Base-by-base conservation (phyloP, 1,140 invertebrate genomes). In the Stratiolaelaps scimitus region DNA sequence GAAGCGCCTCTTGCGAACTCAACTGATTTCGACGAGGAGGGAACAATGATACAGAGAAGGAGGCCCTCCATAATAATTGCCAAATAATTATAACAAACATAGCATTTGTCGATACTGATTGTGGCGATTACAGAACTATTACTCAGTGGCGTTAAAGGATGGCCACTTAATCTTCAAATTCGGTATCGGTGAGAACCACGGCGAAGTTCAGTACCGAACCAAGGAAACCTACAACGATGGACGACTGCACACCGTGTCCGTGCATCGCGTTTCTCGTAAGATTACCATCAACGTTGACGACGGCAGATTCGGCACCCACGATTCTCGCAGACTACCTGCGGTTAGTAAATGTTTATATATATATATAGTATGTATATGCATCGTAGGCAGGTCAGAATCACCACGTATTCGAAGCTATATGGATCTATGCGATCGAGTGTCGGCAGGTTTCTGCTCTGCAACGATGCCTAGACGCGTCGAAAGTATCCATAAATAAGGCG, bases 91-190 rank as follows among this genome's bases (percentile, higher is more conserved):
- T 40, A 40, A 40, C 5, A 10, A 40, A 40, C 5, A 67, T 67
- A 43, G 67, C 20, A 17, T 67, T 46, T 40, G 44, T 43, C 56
- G 29, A 20, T 23, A 23, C 26, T 65, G 44, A 65, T 46, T 65
- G 40, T 34, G 10, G 34, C 34, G 10, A 6, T 64, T 70, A 53
- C 67, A 81, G 76, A 82, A 82, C 71, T 86, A 82, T 72, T 86
- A 85, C 71, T 86, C 84, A 0, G 75, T 84, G 1, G 79, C 81
- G 45, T 69, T 88, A 64, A 72, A 81, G 1, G 77, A 81, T 70
- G 85, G 85, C 1, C 78, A 81, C 70, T 70, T 87, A 4, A 80
- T 84, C 71, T 78, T 83, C 0, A 77, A 81, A n/a, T 77, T 86
- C 28, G 86, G 85, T 0, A 81, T 80, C 69, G 82, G 82, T 1